Conservation (phyloP, 2,888 invertebrate genomes). For the Antitype chi region DNA sequence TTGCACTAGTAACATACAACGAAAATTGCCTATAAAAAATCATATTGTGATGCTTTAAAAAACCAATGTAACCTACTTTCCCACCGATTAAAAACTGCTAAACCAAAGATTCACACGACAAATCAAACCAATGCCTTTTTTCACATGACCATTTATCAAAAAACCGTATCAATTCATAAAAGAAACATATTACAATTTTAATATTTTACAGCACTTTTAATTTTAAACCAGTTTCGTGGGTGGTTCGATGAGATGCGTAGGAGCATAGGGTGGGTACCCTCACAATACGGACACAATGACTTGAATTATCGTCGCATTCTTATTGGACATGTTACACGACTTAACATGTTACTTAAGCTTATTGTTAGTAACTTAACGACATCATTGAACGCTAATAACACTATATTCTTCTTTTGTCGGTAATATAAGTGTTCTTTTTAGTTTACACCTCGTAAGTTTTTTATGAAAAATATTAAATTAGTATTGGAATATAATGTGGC, state of each 20-base stretch:
- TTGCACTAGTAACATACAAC: not conserved
- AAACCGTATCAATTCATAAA: constrained; percentile 28
- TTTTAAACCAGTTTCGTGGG: constrained; percentile 65
- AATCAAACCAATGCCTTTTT: constrained; percentile 22
- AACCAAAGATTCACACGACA: constrained; percentile 12
- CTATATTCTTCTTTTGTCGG: constrained; percentile 58
- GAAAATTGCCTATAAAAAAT: not conserved
- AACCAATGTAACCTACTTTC: not conserved
- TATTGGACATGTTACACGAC: constrained; percentile 72
- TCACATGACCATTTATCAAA: constrained; percentile 22
- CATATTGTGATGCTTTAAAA: not conserved
- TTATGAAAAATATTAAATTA: constrained; percentile 45
- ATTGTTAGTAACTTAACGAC: constrained; percentile 72
- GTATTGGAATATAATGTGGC: constrained; percentile 29
- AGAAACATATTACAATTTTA: constrained; percentile 32
- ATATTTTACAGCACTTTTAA: constrained; percentile 39
- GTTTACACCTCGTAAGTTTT: constrained; percentile 20
- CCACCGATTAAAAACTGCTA: not conserved
- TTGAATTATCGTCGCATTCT: constrained; percentile 70
- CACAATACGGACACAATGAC: constrained; percentile 67
- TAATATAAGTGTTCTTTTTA: constrained; percentile 32
- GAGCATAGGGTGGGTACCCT: constrained; percentile 61
- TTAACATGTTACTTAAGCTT: constrained; percentile 74
- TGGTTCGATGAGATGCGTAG: constrained; percentile 60
- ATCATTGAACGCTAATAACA: constrained; percentile 70